These are phyloP conservation scores for Microctonus brassicae DNA, from an alignment of 2,888 invertebrate genomes.

Conservation along the genomic window DNA sequence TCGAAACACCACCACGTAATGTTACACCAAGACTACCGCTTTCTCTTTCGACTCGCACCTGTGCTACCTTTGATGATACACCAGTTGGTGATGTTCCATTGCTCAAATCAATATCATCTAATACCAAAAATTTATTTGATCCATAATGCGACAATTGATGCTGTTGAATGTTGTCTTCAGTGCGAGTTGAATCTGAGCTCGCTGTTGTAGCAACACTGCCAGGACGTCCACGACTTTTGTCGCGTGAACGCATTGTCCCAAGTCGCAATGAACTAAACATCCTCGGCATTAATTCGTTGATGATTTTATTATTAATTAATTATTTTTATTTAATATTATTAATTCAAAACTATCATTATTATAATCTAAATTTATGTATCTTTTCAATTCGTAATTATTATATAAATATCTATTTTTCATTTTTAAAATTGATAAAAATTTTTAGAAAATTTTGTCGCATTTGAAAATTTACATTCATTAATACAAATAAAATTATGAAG, in stretches of 20 bases:
- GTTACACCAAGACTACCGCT: constrained; percentile 91
- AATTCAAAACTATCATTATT: too few species aligned
- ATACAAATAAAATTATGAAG: not conserved
- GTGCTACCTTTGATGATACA: constrained; percentile 83
- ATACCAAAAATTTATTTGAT: constrained; percentile 53
- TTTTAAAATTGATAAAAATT: too few species aligned
- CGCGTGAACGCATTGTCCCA: constrained; percentile 66
- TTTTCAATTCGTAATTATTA: not conserved
- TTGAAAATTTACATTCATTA: constrained; percentile 13
- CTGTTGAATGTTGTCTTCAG: constrained; percentile 54
- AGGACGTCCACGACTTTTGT: constrained; percentile 61
- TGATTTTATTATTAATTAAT: not conserved
- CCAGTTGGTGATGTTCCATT: constrained; percentile 61
- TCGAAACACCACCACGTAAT: constrained; percentile 81
- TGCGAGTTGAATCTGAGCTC: constrained; percentile 61
- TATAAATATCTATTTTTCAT: constrained; percentile 26
- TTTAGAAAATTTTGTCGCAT: too few species aligned
- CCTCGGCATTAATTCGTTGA: constrained; percentile 50
- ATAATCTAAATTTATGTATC: not conserved
- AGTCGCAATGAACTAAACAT: constrained; percentile 68
- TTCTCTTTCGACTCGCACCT: constrained; percentile 84
- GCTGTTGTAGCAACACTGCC: constrained; percentile 66
- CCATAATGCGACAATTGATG: constrained; percentile 39
- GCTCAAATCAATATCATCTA: constrained; percentile 54
- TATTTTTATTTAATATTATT: not conserved